Evolutionary conservation across 2,888 invertebrate species (phyloP).

Genomic region (Margaritifera margaritifera): DNA sequence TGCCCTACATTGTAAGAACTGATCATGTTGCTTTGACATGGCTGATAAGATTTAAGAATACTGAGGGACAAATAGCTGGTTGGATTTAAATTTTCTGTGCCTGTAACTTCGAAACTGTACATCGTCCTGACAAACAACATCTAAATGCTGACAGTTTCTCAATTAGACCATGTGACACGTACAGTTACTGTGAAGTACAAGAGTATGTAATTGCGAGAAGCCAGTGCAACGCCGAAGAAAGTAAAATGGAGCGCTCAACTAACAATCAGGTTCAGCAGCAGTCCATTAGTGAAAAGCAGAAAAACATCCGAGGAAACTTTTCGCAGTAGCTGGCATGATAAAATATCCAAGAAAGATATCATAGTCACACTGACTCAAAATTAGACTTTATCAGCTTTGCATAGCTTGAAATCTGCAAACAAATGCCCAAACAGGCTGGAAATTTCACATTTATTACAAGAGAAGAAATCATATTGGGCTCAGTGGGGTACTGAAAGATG

Average conservation of each 20-base stretch:
- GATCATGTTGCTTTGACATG: constrained; percentile 29
- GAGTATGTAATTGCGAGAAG: neutral
- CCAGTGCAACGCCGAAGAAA: neutral
- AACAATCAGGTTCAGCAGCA: neutral
- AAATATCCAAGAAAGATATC: too few relatives aligned
- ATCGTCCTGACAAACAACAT: neutral
- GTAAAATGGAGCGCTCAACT: neutral
- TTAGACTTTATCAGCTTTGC: too few relatives aligned
- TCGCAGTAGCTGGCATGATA: neutral
- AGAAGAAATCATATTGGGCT: too few relatives aligned
- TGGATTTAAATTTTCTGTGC: constrained; percentile 20
- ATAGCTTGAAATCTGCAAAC: too few relatives aligned
- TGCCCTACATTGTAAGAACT: constrained; percentile 7
- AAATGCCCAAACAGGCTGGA: too few relatives aligned
- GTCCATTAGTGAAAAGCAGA: neutral
- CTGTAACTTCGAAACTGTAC: constrained; percentile 13
- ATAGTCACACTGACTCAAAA: too few relatives aligned
- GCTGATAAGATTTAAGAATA: constrained; percentile 21
- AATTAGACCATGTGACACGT: constrained; percentile 1
- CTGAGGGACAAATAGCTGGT: constrained; percentile 24
- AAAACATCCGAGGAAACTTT: neutral
- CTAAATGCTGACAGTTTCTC: neutral
- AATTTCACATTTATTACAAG: too few relatives aligned
- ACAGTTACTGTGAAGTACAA: neutral
- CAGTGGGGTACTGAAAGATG: too few relatives aligned